Conservation (phyloP, 2,888 invertebrate species). For the Phengaris arion region DNA sequence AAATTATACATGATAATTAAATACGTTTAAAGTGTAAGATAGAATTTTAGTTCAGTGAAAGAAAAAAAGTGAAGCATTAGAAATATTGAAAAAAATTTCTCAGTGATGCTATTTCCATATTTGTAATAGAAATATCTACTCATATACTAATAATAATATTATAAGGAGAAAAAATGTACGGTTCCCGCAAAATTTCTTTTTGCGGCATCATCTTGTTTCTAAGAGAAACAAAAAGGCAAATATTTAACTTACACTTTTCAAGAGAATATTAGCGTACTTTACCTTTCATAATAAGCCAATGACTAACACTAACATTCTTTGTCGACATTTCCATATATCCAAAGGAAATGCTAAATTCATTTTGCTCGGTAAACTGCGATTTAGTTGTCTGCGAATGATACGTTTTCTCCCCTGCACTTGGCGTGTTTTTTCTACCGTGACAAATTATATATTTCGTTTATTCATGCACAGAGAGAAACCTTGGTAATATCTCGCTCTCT, state of each 20-base stretch:
- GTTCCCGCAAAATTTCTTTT: no score
- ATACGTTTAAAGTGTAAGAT: background rate
- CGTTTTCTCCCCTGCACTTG: constrained; percentile 11
- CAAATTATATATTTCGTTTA: background rate
- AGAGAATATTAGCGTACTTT: background rate
- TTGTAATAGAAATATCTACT: no score
- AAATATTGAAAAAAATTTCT: no score
- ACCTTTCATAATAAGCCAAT: background rate
- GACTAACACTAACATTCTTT: background rate
- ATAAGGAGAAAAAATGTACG: no score
- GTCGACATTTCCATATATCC: background rate
- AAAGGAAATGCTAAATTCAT: constrained; percentile 27
- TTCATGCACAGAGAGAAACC: background rate
- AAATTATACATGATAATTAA: no score
- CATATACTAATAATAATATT: no score
- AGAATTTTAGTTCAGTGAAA: background rate
- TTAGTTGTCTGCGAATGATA: constrained; percentile 24
- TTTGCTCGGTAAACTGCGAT: constrained; percentile 24
- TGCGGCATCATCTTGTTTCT: no score
- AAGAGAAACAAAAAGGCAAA: no score
- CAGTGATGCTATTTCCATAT: no score
- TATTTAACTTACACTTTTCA: no score
- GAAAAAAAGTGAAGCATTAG: no score
- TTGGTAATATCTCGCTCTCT: background rate
- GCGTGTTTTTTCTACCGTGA: constrained; percentile 17